Conservation (phyloP, 2,113 vertebrate genomes). For the Cricetomys ansorgei region DNA sequence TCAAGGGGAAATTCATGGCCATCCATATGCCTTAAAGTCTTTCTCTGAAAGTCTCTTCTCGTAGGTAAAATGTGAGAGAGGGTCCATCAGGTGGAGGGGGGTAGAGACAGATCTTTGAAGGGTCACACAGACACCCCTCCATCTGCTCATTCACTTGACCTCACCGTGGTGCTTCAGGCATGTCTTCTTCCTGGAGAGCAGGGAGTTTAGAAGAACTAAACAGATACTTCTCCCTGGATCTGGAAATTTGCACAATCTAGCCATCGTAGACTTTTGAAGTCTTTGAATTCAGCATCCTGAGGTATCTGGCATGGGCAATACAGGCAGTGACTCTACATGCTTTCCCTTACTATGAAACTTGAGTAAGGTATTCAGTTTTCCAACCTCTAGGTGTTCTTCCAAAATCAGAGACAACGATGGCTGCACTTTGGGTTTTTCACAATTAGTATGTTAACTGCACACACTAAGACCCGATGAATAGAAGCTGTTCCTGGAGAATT, state of each 20-base stretch:
- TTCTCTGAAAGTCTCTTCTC: slow-evolving; percentile 38
- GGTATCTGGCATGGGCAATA: neutral
- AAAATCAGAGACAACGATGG: neutral
- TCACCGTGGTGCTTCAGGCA: neutral
- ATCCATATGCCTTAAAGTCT: neutral
- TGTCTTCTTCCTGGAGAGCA: neutral
- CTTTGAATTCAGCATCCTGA: neutral
- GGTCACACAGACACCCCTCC: neutral
- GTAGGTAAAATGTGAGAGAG: neutral
- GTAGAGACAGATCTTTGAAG: neutral
- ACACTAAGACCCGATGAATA: neutral
- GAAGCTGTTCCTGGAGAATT: neutral
- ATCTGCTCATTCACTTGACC: neutral
- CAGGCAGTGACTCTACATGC: neutral
- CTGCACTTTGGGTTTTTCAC: neutral
- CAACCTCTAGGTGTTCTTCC: neutral
- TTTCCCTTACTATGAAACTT: neutral
- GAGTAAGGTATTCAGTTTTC: neutral
- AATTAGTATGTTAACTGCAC: neutral
- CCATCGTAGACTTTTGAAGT: neutral
- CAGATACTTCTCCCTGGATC: neutral
- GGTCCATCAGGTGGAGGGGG: neutral
- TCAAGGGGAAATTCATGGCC: slow-evolving; percentile 44
- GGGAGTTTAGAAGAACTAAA: neutral
- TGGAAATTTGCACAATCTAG: neutral